Percentiles rank a stretch among this genome's conserved stretches.
phyloP scores from a whole-genome alignment of 2,888 invertebrate genomes.

The Tetropium fuscum region DNA sequence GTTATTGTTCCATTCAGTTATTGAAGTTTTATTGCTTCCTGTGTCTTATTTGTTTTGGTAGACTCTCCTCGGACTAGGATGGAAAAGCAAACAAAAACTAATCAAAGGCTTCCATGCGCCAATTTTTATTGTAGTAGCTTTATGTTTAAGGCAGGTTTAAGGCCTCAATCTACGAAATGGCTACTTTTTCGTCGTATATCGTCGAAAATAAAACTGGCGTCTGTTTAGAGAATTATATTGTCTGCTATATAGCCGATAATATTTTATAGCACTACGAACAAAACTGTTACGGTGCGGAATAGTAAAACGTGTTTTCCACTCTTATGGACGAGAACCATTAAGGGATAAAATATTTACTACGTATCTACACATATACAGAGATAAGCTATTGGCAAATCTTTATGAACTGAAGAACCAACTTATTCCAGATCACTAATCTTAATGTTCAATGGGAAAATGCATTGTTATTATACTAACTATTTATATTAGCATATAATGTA shows the following conservation, averaged over 20 bases:
- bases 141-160: slow-evolving; percentile 10
- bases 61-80: neutral
- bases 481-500: too few relatives aligned
- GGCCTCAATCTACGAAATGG: slow-evolving; percentile 21
- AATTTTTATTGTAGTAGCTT: slow-evolving; percentile 31
- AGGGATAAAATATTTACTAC: slow-evolving; percentile 30
- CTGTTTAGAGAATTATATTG: slow-evolving; percentile 37
- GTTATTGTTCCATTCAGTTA: slow-evolving; percentile 24
- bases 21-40: slow-evolving; percentile 25
- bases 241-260: slow-evolving; percentile 27
- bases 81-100: slow-evolving; percentile 19
- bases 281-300: slow-evolving; percentile 11
- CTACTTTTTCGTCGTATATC: slow-evolving; percentile 12
- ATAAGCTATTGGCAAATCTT: slow-evolving; percentile 36
- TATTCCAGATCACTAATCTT: too few relatives aligned
- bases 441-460: too few relatives aligned
- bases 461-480: too few relatives aligned
- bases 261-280: slow-evolving; percentile 17
- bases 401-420: too few relatives aligned
- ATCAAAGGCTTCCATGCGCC: slow-evolving; percentile 23
- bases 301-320: slow-evolving; percentile 26
- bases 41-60: slow-evolving; percentile 15
- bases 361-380: slow-evolving; percentile 27
- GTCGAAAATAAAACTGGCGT: slow-evolving; percentile 31
- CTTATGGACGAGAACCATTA: slow-evolving; percentile 28